Percentiles rank a stretch among this genome's conserved stretches.
Conservation (phyloP, 2,797 vertebrate species). For the Alectoris magna region DNA sequence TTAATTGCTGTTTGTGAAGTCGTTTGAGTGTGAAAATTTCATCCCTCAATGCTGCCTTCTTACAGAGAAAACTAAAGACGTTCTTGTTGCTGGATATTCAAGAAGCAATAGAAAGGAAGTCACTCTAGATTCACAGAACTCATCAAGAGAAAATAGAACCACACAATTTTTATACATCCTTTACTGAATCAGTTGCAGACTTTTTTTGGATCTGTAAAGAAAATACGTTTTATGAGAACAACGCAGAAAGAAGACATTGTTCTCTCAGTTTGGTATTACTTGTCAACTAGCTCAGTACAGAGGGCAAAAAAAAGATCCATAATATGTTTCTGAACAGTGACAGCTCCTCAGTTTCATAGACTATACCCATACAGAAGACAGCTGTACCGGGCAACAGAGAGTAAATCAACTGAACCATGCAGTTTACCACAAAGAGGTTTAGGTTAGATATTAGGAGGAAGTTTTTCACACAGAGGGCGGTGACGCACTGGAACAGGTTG, state of each 20-base stretch:
- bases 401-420: neutral
- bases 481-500: no score
- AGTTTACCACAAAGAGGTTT: neutral
- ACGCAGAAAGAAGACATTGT: neutral
- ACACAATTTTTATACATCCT: neutral
- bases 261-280: neutral
- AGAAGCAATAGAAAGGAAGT: neutral
- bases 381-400: neutral
- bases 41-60: neutral
- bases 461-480: no score
- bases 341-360: neutral
- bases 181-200: neutral
- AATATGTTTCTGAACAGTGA: neutral
- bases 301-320: neutral
- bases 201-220: neutral
- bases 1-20: conserved; percentile 41
- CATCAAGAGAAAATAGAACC: neutral
- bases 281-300: neutral
- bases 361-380: neutral
- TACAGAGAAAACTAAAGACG: neutral
- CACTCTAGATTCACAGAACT: neutral
- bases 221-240: neutral
- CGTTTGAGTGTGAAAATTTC: neutral
- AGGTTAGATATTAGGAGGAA: no score
- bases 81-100: neutral